Evolutionary conservation across 2,888 invertebrate genomes (phyloP).

Genomic region (Bursaphelenchus okinawaensis): DNA sequence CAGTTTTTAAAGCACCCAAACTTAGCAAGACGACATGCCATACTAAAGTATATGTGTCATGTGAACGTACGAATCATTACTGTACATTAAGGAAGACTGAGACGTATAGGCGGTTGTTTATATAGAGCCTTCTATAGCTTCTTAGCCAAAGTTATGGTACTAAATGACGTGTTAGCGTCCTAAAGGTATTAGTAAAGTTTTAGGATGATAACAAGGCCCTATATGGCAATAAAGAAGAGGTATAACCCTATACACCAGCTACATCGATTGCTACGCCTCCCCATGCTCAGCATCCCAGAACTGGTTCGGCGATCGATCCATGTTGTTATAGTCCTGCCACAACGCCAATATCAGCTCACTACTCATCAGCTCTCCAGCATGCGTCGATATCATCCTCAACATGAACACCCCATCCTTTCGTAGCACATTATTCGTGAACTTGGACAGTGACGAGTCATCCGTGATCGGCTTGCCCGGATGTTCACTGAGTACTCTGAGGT

Average conservation of each 20-base stretch:
- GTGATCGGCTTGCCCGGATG: constrained; percentile 56
- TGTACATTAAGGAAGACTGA: too few species aligned
- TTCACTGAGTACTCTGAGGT: constrained; percentile 56
- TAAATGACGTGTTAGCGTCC: too few species aligned
- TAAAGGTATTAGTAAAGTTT: too few species aligned
- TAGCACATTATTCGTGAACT: constrained; percentile 57
- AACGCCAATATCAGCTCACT: constrained; percentile 56
- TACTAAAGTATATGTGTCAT: too few species aligned
- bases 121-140: too few species aligned
- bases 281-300: constrained; percentile 56
- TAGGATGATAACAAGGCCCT: too few species aligned
- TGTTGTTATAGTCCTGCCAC: constrained; percentile 58
- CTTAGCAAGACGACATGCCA: too few species aligned
- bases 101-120: too few species aligned
- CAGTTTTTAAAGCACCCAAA: too few species aligned
- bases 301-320: constrained; percentile 52
- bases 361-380: constrained; percentile 57
- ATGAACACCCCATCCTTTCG: constrained; percentile 58
- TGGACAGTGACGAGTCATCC: constrained; percentile 55
- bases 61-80: too few species aligned
- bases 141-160: too few species aligned
- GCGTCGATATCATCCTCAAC: constrained; percentile 58
- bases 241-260: not conserved
- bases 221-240: too few species aligned
- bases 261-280: not conserved